These are phyloP conservation scores for Anthopleura xanthogrammica DNA, from an alignment of 92 coral and sea anemone genomes.

Conservation along the genomic window DNA sequence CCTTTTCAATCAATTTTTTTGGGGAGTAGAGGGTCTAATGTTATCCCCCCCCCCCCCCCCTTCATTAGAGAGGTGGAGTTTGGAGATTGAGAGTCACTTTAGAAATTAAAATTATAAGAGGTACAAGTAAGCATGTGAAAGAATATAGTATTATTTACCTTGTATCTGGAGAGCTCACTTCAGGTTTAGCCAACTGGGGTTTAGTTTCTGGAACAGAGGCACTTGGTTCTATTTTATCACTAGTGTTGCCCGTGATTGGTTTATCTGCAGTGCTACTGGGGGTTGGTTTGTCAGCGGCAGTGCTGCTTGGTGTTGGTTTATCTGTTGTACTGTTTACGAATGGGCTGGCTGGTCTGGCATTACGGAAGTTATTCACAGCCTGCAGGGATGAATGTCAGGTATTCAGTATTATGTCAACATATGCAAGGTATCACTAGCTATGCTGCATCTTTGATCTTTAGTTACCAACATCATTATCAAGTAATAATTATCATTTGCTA, in stretches of 20 bases:
- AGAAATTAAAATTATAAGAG: too few species aligned
- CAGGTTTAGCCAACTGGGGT: not conserved
- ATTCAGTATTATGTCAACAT: not conserved
- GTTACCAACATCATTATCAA: too few species aligned
- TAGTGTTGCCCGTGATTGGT: conserved; percentile 8
- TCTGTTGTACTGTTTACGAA: conserved; percentile 38
- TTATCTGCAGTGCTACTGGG: conserved; percentile 15
- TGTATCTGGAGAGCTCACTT: conserved; percentile 25
- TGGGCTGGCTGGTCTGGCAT: conserved; percentile 84
- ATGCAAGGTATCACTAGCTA: not conserved
- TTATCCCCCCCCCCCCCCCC: too few species aligned
- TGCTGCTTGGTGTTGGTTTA: not conserved
- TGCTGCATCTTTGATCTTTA: too few species aligned
- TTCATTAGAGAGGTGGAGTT: too few species aligned
- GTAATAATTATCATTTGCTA: too few species aligned
- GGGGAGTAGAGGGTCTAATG: too few species aligned
- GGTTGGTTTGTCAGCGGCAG: not conserved
- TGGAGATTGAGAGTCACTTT: too few species aligned
- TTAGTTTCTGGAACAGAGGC: not conserved
- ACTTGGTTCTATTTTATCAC: not conserved
- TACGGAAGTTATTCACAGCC: conserved; percentile 83
- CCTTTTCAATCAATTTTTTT: too few species aligned
- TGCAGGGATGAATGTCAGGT: conserved; percentile 8
- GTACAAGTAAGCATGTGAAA: too few species aligned
- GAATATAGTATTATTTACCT: conserved; percentile 1